These are phyloP conservation scores for Dinomys branickii DNA, from an alignment of 2,113 vertebrate genomes.

Conservation along the genomic window DNA sequence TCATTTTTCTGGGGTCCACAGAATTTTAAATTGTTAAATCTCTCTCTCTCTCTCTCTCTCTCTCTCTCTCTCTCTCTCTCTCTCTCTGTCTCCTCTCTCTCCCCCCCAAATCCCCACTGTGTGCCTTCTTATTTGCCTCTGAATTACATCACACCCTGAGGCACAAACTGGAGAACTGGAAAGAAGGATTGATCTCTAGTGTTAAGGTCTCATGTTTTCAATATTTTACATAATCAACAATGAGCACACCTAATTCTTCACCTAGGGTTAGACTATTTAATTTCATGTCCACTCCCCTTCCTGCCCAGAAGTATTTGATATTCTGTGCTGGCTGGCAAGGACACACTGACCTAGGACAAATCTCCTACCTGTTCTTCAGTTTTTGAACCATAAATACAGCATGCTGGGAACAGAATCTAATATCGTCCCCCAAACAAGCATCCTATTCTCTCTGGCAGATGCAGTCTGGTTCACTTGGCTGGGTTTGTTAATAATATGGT, in stretches of 20 bases:
- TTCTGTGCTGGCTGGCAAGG: constrained; percentile 73
- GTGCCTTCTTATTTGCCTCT: neutral
- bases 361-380: constrained; percentile 77
- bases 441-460: constrained; percentile 80
- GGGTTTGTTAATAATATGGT: constrained; percentile 81
- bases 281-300: constrained; percentile 44
- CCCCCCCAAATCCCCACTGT: neutral
- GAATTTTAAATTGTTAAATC: constrained; percentile 34
- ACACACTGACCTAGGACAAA: constrained; percentile 81
- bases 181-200: constrained; percentile 43
- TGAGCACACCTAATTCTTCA: constrained; percentile 46
- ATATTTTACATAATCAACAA: neutral
- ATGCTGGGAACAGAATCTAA: constrained; percentile 76
- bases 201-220: constrained; percentile 60
- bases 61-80: neutral
- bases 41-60: neutral
- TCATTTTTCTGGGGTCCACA: neutral
- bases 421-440: constrained; percentile 75
- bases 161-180: neutral
- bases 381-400: constrained; percentile 81
- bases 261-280: constrained; percentile 39
- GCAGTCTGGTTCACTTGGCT: constrained; percentile 84
- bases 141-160: neutral
- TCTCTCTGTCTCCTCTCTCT: neutral
- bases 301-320: constrained; percentile 41